A percentile compares a stretch with the other conserved stretches of the same genome.
phyloP scores from a whole-genome alignment of 2,113 vertebrate species.

The Gadus macrocephalus region DNA sequence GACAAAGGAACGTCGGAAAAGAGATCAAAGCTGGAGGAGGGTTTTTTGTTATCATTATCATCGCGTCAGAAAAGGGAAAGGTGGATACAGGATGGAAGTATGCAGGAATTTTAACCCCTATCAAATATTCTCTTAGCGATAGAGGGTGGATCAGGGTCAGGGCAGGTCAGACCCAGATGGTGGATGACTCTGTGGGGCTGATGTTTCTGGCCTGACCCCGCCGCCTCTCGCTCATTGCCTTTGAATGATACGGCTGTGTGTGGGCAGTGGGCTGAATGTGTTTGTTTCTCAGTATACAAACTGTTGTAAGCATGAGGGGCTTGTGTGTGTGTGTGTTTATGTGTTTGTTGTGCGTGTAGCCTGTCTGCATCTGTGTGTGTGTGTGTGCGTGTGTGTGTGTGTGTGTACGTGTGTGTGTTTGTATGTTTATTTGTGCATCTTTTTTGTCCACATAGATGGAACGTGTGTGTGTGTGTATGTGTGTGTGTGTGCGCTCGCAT shows the following conservation, averaged over 20 bases:
- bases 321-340: too few species aligned
- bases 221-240: slow-evolving; percentile 52
- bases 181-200: slow-evolving; percentile 37
- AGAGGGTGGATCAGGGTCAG: slow-evolving; percentile 3
- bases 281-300: not conserved
- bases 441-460: not conserved
- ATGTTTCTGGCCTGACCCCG: slow-evolving; percentile 62
- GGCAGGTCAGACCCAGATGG: slow-evolving; percentile 5
- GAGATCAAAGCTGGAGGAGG: not conserved
- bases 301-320: not conserved
- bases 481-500: too few species aligned
- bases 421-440: not conserved
- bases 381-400: slow-evolving; percentile 31
- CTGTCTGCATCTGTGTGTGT: not conserved
- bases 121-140: not conserved
- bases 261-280: slow-evolving; percentile 47
- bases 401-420: slow-evolving; percentile 56
- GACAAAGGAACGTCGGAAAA: not conserved
- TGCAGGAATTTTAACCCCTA: not conserved
- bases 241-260: slow-evolving; percentile 59
- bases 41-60: not conserved
- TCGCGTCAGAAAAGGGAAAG: slow-evolving; percentile 30
- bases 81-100: slow-evolving; percentile 30
- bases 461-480: too few species aligned
- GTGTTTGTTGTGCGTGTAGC: too few species aligned